Evolutionary conservation across 2,888 invertebrate species (phyloP).

Genomic region (Halictus quadricinctus): DNA sequence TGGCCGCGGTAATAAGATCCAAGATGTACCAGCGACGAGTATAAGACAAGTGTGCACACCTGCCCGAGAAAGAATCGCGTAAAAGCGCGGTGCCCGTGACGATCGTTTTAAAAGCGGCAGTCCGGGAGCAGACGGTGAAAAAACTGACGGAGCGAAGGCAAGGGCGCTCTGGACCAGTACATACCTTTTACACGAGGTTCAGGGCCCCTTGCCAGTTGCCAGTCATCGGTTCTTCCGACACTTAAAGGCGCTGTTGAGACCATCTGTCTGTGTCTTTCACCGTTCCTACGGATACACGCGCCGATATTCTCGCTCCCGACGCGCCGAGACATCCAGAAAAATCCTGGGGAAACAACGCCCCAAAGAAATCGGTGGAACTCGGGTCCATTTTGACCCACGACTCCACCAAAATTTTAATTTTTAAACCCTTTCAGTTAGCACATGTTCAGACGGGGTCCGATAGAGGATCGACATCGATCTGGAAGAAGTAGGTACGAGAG

Average conservation of each 20-base stretch:
- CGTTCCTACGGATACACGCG: background rate
- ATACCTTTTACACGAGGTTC: slow-evolving; percentile 72
- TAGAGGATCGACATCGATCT: background rate
- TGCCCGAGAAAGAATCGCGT: slow-evolving; percentile 66
- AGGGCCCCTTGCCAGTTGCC: slow-evolving; percentile 70
- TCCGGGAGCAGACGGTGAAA: slow-evolving; percentile 77
- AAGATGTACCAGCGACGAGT: slow-evolving; percentile 33
- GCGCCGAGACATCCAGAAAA: background rate
- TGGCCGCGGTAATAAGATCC: slow-evolving; percentile 13
- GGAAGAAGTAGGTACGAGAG: background rate
- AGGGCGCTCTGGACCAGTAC: slow-evolving; percentile 73
- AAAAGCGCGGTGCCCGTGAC: slow-evolving; percentile 72
- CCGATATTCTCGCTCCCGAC: background rate
- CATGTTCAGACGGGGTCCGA: background rate
- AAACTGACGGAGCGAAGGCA: slow-evolving; percentile 75
- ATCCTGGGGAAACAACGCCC: background rate
- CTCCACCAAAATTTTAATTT: background rate
- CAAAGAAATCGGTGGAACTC: background rate
- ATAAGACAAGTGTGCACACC: slow-evolving; percentile 60
- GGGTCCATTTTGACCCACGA: background rate
- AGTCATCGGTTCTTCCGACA: slow-evolving; percentile 70
- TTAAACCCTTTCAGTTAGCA: background rate
- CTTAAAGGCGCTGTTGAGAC: slow-evolving; percentile 66
- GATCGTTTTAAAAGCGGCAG: slow-evolving; percentile 72
- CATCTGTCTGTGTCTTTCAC: slow-evolving; percentile 32